These are phyloP conservation scores for Ennomos fuscantarius DNA, from an alignment of 2,888 invertebrate genomes.

Conservation along the genomic window DNA sequence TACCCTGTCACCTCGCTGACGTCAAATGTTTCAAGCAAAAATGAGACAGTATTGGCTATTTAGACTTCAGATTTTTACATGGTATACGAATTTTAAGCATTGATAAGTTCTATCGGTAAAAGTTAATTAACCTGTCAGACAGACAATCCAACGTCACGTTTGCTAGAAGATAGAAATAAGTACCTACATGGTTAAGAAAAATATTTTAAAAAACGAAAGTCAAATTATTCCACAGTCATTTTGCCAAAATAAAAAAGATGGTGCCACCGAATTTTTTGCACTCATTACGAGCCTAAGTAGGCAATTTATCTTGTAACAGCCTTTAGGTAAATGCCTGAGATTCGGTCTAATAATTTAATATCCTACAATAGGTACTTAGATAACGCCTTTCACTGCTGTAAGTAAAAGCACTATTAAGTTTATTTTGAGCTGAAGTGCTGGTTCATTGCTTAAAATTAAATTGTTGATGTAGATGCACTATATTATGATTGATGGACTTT, in stretches of 20 bases:
- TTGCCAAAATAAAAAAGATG: constrained; percentile 8
- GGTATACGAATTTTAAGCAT: no score
- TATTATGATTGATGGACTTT: constrained; percentile 8
- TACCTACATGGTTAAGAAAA: neutral
- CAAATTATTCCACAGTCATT: constrained; percentile 2
- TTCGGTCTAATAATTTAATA: constrained; percentile 43
- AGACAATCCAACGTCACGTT: no score
- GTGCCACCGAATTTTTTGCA: constrained; percentile 13
- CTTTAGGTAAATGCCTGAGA: constrained; percentile 31
- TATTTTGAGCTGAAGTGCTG: constrained; percentile 7
- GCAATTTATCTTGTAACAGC: constrained; percentile 21
- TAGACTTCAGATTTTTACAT: no score
- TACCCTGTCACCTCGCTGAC: no score
- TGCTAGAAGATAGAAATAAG: no score
- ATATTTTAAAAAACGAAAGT: constrained; percentile 19
- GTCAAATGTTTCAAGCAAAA: no score
- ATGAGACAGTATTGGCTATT: no score
- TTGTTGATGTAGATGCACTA: constrained; percentile 10
- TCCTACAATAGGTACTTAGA: constrained; percentile 14
- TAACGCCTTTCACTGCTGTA: constrained; percentile 20
- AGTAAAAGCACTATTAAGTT: constrained; percentile 23
- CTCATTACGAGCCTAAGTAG: constrained; percentile 28
- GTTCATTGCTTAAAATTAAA: constrained; percentile 18
- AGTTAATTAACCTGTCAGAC: no score
- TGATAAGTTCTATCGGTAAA: no score